Evolutionary conservation across 2,888 invertebrate species (phyloP).

Genomic region (Keiferia lycopersicella): DNA sequence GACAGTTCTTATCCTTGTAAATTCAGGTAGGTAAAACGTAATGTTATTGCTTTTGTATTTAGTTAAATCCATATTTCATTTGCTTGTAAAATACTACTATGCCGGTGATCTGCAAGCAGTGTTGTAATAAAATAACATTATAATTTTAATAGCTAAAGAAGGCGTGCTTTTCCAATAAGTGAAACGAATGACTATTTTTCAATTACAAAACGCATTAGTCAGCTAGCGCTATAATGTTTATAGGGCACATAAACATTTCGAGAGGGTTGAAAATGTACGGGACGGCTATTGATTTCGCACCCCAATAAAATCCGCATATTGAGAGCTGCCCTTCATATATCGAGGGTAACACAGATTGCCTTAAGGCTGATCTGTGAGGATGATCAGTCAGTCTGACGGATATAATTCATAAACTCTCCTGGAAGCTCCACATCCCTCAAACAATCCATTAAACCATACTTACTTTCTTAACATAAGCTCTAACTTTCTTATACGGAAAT

Average conservation of each 20-base stretch:
- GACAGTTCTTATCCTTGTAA: slow-evolving; percentile 18
- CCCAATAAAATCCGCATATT: slow-evolving; percentile 74
- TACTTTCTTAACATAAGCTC: not conserved
- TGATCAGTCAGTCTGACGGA: slow-evolving; percentile 54
- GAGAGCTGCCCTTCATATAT: slow-evolving; percentile 66
- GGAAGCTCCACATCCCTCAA: slow-evolving; percentile 29
- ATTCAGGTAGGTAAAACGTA: slow-evolving; percentile 19
- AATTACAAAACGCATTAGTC: slow-evolving; percentile 47
- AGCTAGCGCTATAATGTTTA: slow-evolving; percentile 43
- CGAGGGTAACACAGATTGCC: slow-evolving; percentile 57
- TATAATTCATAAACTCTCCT: slow-evolving; percentile 45
- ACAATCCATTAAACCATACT: slow-evolving; percentile 1
- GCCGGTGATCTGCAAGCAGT: not conserved
- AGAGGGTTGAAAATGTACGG: slow-evolving; percentile 53
- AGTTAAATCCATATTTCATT: not conserved
- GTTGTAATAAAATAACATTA: not conserved
- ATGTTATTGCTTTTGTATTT: not conserved
- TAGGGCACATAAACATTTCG: slow-evolving; percentile 51
- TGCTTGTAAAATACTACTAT: not conserved
- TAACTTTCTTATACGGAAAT: not conserved
- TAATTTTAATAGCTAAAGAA: not conserved
- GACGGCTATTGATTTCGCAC: slow-evolving; percentile 70
- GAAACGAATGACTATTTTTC: slow-evolving; percentile 33
- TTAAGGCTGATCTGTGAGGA: slow-evolving; percentile 57
- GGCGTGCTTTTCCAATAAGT: not conserved